Evolutionary conservation across 2,888 invertebrate genomes (phyloP), one percentile per base, ranked within the genome.

Genomic region (Lobophora halterata): DNA sequence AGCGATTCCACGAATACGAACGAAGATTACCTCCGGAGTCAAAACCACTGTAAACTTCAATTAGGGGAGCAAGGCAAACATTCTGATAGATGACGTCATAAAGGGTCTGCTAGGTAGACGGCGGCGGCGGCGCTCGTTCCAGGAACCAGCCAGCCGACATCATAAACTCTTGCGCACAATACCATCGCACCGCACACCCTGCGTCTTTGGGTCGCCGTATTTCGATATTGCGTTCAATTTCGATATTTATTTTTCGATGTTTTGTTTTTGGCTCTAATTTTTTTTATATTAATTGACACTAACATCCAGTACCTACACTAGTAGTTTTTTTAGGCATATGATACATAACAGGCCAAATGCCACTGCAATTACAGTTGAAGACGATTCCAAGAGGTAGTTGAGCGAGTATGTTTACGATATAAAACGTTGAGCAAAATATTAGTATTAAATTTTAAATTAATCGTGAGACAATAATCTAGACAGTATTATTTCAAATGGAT

Each of bases 81-180:
- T 65, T 58, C 52, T 59, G 56, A 49, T 46, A 45, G 46, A 60
- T 77, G 80, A 78, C 77, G 77, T 76, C 78, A 78, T 58, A 65
- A 77, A 78, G 66, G 75, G 71, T 58, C 65, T 57, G 61, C 53
- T 71, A 73, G 73, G 73, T 71, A 74, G 66, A 46, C 52, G 52
- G 49, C 46, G 52, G 50, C 39, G 55, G 49, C 49, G 51, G 53
- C 47, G 50, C 30, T 46, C 56, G 44, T 81, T 81, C 81, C 70
- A 56, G 76, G 81, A 81, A 81, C 49, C 58, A 33, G 37, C 21
- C 37, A 40, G 46, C 52, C 54, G 51, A 45, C 52, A 63, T 67
- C 72, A 67, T 77, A 75, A 76, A 77, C 78, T 74, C 72, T 50
- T 52, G 69, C 67, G 69, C 72, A 76, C 72, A 74, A 78, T 71